Percentiles rank a stretch among this genome's conserved stretches.
These are phyloP conservation scores for Castor canadensis DNA, from an alignment of 2,113 vertebrate genomes.

Conservation along the genomic window DNA sequence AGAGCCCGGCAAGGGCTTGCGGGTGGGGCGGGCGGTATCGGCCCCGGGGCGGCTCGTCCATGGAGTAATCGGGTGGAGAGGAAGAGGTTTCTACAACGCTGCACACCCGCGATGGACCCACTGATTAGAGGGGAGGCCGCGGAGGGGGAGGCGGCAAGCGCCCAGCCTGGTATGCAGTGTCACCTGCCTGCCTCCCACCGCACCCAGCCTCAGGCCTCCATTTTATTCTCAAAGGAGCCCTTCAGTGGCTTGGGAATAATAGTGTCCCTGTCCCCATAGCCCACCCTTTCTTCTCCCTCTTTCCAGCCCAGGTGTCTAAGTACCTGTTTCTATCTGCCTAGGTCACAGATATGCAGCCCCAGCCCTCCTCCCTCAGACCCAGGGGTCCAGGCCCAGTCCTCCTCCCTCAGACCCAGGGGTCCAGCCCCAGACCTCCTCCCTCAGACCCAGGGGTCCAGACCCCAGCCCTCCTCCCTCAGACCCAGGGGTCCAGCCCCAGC, in stretches of 20 bases:
- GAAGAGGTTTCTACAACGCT: constrained; percentile 50
- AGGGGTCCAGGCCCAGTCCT: neutral
- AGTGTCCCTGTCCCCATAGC: neutral
- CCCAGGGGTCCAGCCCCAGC: neutral
- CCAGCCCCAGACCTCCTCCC: too few relatives aligned
- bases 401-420: too few relatives aligned
- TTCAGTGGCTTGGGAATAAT: accelerated
- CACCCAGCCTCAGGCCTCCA: neutral
- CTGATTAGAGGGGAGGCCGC: constrained; percentile 64
- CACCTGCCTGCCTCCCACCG: neutral
- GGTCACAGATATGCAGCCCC: too few relatives aligned
- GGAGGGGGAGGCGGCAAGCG: neutral
- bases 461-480: neutral
- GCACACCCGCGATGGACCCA: constrained; percentile 60
- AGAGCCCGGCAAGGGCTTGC: neutral
- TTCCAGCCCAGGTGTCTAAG: neutral
- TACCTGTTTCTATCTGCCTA: too few relatives aligned
- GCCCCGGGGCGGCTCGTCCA: neutral
- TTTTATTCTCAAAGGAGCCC: neutral
- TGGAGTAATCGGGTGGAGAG: constrained; percentile 66
- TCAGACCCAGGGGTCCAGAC: too few relatives aligned
- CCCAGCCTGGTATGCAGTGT: neutral
- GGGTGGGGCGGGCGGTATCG: neutral
- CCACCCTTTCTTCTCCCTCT: too few relatives aligned
- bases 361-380: neutral